A percentile compares a stretch with the other conserved stretches of the same genome.
phyloP scores from a whole-genome alignment of 2,797 vertebrate genomes.

The Melanotaenia boesemani region DNA sequence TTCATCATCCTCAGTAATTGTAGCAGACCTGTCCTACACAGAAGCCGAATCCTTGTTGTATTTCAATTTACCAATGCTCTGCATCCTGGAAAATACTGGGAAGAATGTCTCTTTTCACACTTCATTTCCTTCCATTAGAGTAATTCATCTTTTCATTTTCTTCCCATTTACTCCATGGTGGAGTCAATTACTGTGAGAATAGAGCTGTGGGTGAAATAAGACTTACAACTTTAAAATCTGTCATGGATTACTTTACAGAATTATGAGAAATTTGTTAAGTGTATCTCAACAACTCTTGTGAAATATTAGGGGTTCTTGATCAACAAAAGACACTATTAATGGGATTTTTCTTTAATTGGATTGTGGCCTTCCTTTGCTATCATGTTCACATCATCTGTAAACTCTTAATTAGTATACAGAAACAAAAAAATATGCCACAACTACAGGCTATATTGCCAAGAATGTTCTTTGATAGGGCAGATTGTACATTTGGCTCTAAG shows the following conservation, averaged over 20 bases:
- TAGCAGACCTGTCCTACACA: constrained; percentile 57
- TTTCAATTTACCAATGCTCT: constrained; percentile 84
- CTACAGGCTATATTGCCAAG: constrained; percentile 7
- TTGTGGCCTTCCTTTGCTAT: background rate
- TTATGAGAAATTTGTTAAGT: constrained; percentile 17
- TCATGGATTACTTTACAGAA: constrained; percentile 31
- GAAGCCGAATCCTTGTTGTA: constrained; percentile 78
- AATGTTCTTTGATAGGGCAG: constrained; percentile 19
- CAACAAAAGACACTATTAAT: constrained; percentile 12
- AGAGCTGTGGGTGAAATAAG: constrained; percentile 69
- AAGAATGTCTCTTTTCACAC: constrained; percentile 80
- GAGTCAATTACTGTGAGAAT: constrained; percentile 74
- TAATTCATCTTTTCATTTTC: constrained; percentile 82
- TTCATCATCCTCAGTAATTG: constrained; percentile 72
- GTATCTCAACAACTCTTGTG: constrained; percentile 15
- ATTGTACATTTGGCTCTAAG: constrained; percentile 38
- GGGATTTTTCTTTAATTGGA: background rate
- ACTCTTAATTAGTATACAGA: background rate
- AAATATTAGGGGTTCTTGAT: constrained; percentile 22
- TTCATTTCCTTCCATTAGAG: constrained; percentile 80
- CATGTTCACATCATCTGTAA: background rate
- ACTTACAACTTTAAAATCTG: constrained; percentile 60
- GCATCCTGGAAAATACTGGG: constrained; percentile 70
- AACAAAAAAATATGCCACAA: background rate
- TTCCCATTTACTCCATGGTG: constrained; percentile 79